phyloP scores from a whole-genome alignment of 2,888 invertebrate species.

The Onthophagus sagittarius region DNA sequence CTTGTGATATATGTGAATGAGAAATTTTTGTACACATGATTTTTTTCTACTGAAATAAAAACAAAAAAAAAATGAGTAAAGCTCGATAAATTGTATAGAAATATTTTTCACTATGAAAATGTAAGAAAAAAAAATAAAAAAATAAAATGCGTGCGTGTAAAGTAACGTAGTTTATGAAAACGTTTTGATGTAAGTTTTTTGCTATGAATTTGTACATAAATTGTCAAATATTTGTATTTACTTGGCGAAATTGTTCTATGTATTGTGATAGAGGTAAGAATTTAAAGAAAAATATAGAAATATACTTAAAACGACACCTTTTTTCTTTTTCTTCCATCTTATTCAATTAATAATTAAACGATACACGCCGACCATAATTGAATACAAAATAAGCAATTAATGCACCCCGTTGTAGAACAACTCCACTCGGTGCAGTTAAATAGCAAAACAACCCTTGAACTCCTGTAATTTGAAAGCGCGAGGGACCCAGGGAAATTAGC shows the following conservation, averaged over 20 bases:
- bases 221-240: constrained; percentile 39
- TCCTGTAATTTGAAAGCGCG: not conserved
- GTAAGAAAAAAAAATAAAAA: not conserved
- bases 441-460: not conserved
- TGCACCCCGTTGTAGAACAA: not conserved
- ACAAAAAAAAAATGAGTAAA: constrained; percentile 18
- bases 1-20: constrained; percentile 31
- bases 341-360: not conserved
- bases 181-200: constrained; percentile 36
- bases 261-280: constrained; percentile 32
- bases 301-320: constrained; percentile 3
- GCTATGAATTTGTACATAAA: constrained; percentile 41
- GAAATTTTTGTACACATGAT: constrained; percentile 25
- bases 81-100: constrained; percentile 12
- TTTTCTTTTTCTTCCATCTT: not conserved
- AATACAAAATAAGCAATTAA: not conserved
- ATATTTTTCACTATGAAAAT: constrained; percentile 22
- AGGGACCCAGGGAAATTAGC: not conserved
- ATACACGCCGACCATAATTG: not conserved
- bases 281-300: constrained; percentile 24
- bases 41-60: constrained; percentile 24
- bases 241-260: constrained; percentile 32
- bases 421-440: not conserved
- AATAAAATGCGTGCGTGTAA: constrained; percentile 1
- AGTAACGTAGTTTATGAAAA: constrained; percentile 13